Conservation (phyloP, 2,797 vertebrate genomes). For the Bradypus variegatus region DNA sequence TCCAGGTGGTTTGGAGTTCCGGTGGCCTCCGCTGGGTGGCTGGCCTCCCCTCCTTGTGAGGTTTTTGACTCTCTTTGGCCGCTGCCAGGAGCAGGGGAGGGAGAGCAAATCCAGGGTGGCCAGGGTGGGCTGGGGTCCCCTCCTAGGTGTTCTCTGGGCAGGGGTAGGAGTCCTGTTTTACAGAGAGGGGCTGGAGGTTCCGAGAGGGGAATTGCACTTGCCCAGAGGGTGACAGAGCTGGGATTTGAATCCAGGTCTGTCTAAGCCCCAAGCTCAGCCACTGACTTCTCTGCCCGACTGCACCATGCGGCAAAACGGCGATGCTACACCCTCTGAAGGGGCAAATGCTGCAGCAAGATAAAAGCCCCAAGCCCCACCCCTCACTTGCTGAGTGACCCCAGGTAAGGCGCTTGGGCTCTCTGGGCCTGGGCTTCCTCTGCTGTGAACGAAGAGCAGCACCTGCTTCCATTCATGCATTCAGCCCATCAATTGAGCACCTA, state of each 20-base stretch:
- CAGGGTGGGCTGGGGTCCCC: neutral
- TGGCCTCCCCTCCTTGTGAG: neutral
- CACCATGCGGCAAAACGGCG: fast-evolving
- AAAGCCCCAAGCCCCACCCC: neutral
- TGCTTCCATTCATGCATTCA: fast-evolving
- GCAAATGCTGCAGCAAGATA: neutral
- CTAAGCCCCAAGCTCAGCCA: neutral
- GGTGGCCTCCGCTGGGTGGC: neutral
- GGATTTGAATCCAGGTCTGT: neutral
- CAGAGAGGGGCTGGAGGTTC: neutral
- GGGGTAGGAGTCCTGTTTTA: neutral
- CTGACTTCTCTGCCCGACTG: too few relatives aligned
- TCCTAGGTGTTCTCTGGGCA: neutral
- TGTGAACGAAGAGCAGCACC: neutral
- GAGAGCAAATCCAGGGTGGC: neutral
- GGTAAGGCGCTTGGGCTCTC: neutral
- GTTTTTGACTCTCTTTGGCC: neutral
- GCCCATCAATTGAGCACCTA: fast-evolving
- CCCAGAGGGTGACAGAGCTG: neutral
- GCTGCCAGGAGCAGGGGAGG: neutral
- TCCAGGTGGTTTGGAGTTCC: neutral
- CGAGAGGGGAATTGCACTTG: neutral
- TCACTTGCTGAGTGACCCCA: neutral
- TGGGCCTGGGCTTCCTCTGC: neutral
- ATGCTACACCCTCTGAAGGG: neutral